These are phyloP conservation scores for Drosophila azteca DNA, from an alignment of 1,140 invertebrate genomes.

Conservation along the genomic window DNA sequence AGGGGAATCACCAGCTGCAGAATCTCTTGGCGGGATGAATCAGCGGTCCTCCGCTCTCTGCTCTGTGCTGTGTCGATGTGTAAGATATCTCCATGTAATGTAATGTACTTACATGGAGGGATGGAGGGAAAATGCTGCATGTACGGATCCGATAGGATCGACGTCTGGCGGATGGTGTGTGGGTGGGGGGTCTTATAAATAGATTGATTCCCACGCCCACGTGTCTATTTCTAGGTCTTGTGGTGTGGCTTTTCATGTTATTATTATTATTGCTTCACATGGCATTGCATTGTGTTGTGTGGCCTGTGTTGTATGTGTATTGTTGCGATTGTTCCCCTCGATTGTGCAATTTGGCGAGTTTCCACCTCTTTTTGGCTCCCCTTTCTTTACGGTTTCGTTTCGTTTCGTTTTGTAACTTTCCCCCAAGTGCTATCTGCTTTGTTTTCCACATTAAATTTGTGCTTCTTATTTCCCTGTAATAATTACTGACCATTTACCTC, in stretches of 20 bases:
- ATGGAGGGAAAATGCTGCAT: conserved; percentile 8
- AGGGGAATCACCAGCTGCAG: conserved; percentile 36
- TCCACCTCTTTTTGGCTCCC: conserved; percentile 50
- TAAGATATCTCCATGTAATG: conserved; percentile 1
- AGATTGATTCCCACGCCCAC: conserved; percentile 77
- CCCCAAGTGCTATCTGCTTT: conserved; percentile 11
- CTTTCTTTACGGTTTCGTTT: too few species aligned
- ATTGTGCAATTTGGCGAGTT: conserved; percentile 77
- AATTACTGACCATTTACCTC: conserved; percentile 65
- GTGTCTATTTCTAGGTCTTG: conserved; percentile 78
- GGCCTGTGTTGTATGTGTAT: conserved; percentile 9
- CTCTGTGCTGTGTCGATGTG: conserved; percentile 12
- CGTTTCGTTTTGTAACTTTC: conserved; percentile 18
- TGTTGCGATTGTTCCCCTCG: not conserved
- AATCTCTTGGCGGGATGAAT: conserved; percentile 43
- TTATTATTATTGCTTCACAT: conserved; percentile 45
- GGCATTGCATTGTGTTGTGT: conserved; percentile 35
- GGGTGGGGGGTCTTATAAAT: conserved; percentile 55
- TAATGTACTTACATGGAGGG: conserved; percentile 59
- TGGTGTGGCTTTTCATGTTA: conserved; percentile 44
- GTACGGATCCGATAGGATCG: too few species aligned
- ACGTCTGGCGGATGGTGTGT: not conserved
- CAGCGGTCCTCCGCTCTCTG: conserved; percentile 28
- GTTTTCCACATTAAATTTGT: conserved; percentile 48
- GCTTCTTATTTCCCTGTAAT: conserved; percentile 60